phyloP scores from a whole-genome alignment of 2,888 invertebrate species.

The Camptogramma bilineatum region DNA sequence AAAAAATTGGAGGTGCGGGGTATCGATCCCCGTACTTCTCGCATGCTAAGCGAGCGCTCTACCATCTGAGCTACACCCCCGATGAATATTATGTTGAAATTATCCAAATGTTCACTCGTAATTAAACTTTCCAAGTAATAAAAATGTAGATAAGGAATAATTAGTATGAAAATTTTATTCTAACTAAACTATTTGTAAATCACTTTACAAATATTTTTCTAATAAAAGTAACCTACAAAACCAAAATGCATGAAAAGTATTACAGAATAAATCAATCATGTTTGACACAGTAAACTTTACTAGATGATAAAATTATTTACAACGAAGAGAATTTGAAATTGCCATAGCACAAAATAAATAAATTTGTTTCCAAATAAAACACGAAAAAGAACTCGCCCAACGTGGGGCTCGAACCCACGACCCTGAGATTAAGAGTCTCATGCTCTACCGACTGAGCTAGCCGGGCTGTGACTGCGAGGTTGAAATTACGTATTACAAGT shows the following conservation, averaged over 20 bases:
- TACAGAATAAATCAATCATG: too few species aligned
- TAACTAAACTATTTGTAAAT: too few species aligned
- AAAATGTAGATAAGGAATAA: neutral
- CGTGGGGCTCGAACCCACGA: slow-evolving; percentile 88
- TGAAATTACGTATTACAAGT: slow-evolving; percentile 35
- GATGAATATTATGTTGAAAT: slow-evolving; percentile 21
- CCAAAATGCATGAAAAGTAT: too few species aligned
- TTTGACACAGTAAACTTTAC: too few species aligned
- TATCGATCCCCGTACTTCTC: slow-evolving; percentile 85
- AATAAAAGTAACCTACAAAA: too few species aligned
- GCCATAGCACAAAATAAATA: neutral
- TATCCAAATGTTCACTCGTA: neutral
- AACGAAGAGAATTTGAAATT: too few species aligned
- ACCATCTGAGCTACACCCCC: slow-evolving; percentile 86
- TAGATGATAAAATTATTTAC: too few species aligned
- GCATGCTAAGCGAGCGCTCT: slow-evolving; percentile 86
- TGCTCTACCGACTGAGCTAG: slow-evolving; percentile 86
- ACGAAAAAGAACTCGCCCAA: slow-evolving; percentile 71
- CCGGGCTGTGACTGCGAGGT: slow-evolving; percentile 57
- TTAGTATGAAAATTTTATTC: too few species aligned
- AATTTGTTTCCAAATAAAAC: neutral
- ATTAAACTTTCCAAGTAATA: neutral
- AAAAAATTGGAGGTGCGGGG: slow-evolving; percentile 79
- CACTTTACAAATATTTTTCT: too few species aligned
- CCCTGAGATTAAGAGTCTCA: slow-evolving; percentile 88